Evolutionary conservation across 2,888 invertebrate genomes (phyloP).

Genomic region (Acleris holmiana): DNA sequence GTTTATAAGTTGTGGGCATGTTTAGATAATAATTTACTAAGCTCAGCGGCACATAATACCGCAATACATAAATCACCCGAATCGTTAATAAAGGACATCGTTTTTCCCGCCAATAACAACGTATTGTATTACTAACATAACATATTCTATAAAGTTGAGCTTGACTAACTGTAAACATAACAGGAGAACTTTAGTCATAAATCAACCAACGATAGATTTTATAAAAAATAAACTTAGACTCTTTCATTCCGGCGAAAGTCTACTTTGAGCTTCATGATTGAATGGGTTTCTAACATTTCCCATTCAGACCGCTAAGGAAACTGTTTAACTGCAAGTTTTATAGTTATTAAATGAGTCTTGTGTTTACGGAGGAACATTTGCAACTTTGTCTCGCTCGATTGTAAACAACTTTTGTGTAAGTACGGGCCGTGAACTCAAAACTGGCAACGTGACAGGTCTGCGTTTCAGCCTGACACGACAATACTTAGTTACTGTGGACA

Average conservation of each 20-base stretch:
- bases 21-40: constrained; percentile 14
- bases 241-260: constrained; percentile 29
- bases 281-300: constrained; percentile 24
- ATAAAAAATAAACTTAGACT: constrained; percentile 33
- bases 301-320: constrained; percentile 7
- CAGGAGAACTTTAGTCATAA: constrained; percentile 30
- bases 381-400: constrained; percentile 38
- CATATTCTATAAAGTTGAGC: constrained; percentile 19
- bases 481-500: constrained; percentile 15
- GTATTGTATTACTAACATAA: constrained; percentile 5
- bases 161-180: constrained; percentile 22
- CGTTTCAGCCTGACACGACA: constrained; percentile 8
- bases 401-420: constrained; percentile 36
- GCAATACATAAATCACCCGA: constrained; percentile 20
- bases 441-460: constrained; percentile 33
- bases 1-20: constrained; percentile 15
- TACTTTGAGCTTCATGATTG: constrained; percentile 34
- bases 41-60: constrained; percentile 2
- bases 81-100: constrained; percentile 7
- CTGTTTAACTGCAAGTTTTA: constrained; percentile 9
- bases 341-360: constrained; percentile 22
- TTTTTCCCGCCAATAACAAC: constrained; percentile 6
- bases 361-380: constrained; percentile 33
- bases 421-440: constrained; percentile 25
- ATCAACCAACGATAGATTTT: constrained; percentile 23